phyloP scores from a whole-genome alignment of 2,113 vertebrate species.

The Todiramphus saurophagus region DNA sequence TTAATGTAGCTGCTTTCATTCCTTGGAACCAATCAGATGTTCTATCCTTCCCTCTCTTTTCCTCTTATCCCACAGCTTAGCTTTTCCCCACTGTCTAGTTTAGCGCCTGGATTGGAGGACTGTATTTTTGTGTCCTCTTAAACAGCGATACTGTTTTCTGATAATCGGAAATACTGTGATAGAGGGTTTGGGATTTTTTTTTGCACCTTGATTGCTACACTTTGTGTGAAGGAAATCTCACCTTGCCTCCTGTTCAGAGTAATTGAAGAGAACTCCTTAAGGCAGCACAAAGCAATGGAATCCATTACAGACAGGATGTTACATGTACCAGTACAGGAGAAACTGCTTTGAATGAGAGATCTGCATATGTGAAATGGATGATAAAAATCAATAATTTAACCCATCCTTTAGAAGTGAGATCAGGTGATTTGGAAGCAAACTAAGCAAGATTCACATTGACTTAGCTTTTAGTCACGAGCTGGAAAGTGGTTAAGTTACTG shows the following conservation, averaged over 20 bases:
- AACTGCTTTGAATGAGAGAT: neutral
- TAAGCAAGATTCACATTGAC: neutral
- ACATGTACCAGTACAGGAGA: neutral
- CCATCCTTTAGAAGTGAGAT: neutral
- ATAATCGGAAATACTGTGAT: neutral
- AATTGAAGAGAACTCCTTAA: neutral
- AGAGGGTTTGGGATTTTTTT: neutral
- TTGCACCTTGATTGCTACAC: neutral
- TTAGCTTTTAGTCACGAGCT: neutral
- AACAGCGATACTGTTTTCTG: neutral
- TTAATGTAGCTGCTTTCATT: neutral
- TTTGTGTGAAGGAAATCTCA: neutral
- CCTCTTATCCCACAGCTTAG: neutral
- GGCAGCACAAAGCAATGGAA: neutral
- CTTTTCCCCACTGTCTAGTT: neutral
- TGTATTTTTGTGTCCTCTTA: neutral
- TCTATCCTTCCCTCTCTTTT: neutral
- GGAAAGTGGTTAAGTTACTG: neutral
- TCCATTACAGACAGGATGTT: neutral
- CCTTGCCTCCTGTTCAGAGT: neutral
- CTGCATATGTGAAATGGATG: neutral
- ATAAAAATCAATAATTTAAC: neutral
- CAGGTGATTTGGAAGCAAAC: neutral
- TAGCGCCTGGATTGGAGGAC: rapidly evolving
- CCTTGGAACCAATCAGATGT: neutral